phyloP scores from a whole-genome alignment of 2,888 invertebrate species.

The Galeopsomyia nigrocyanea region DNA sequence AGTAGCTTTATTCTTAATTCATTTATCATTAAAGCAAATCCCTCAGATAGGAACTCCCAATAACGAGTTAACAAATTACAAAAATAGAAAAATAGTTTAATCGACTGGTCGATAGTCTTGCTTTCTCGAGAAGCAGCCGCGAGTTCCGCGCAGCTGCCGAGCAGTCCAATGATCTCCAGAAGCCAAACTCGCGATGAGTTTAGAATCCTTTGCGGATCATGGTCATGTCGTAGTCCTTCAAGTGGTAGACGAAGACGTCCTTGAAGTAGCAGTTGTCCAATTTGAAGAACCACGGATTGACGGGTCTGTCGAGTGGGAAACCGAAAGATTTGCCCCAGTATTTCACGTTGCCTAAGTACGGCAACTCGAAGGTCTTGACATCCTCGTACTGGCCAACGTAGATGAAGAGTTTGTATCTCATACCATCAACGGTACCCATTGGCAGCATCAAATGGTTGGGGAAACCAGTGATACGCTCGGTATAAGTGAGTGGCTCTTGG shows the following conservation, averaged over 20 bases:
- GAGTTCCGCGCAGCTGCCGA: no score
- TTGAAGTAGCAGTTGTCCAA: slow-evolving; percentile 78
- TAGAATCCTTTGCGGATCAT: no score
- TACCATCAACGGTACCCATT: slow-evolving; percentile 75
- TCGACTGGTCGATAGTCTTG: no score
- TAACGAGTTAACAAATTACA: no score
- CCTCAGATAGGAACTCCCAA: no score
- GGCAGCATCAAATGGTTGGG: slow-evolving; percentile 76
- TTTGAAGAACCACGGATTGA: slow-evolving; percentile 73
- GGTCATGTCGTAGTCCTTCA: slow-evolving; percentile 63
- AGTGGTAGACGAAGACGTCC: slow-evolving; percentile 73
- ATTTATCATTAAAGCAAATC: no score
- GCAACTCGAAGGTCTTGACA: slow-evolving; percentile 69
- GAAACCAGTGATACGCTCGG: slow-evolving; percentile 62
- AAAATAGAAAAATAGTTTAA: no score
- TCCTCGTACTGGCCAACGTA: slow-evolving; percentile 73
- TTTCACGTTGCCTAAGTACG: slow-evolving; percentile 66
- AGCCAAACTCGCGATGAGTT: no score
- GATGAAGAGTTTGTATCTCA: slow-evolving; percentile 76
- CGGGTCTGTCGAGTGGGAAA: slow-evolving; percentile 77
- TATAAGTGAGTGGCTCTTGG: slow-evolving; percentile 59
- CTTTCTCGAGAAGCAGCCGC: no score
- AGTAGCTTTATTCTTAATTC: no score
- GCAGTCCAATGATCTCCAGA: no score
- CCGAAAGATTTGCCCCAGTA: slow-evolving; percentile 73